A percentile compares a stretch with the other conserved stretches of the same genome.
Evolutionary conservation across 2,113 vertebrate genomes (phyloP).

Genomic region (Gambusia affinis): DNA sequence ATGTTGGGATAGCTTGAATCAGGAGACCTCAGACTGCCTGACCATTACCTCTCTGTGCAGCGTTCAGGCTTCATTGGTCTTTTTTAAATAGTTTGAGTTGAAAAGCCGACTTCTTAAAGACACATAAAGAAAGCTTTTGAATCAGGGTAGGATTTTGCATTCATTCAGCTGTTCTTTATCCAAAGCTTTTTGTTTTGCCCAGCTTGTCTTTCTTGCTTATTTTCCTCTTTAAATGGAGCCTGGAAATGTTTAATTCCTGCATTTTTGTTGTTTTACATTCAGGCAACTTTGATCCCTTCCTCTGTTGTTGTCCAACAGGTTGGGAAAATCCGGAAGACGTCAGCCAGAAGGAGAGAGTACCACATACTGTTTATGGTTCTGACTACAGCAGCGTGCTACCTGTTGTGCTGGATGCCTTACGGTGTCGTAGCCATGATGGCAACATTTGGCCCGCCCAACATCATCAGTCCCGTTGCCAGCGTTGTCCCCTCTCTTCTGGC

Average conservation of each 20-base stretch:
- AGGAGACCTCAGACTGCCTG: not conserved
- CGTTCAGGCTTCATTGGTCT: not conserved
- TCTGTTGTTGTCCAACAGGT: slow-evolving; percentile 64
- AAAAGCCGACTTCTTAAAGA: not conserved
- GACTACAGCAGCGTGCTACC: slow-evolving; percentile 82
- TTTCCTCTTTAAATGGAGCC: too few relatives aligned
- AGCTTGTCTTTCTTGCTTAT: too few relatives aligned
- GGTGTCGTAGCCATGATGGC: slow-evolving; percentile 85
- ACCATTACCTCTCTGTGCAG: not conserved
- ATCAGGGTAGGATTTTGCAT: too few relatives aligned
- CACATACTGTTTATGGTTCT: slow-evolving; percentile 86
- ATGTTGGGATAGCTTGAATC: not conserved
- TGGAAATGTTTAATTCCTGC: not conserved
- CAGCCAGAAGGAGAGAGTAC: slow-evolving; percentile 83
- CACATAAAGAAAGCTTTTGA: too few relatives aligned
- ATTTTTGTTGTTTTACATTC: not conserved
- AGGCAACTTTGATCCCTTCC: not conserved
- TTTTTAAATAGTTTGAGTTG: not conserved
- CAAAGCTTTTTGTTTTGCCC: too few relatives aligned
- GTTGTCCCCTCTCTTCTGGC: slow-evolving; percentile 85
- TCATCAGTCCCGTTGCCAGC: slow-evolving; percentile 82
- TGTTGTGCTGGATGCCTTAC: slow-evolving; percentile 87
- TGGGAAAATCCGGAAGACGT: slow-evolving; percentile 82
- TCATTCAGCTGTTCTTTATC: too few relatives aligned
- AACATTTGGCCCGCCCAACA: slow-evolving; percentile 82